These are phyloP conservation scores for Balearica regulorum DNA, from an alignment of 2,797 vertebrate species.

Conservation along the genomic window DNA sequence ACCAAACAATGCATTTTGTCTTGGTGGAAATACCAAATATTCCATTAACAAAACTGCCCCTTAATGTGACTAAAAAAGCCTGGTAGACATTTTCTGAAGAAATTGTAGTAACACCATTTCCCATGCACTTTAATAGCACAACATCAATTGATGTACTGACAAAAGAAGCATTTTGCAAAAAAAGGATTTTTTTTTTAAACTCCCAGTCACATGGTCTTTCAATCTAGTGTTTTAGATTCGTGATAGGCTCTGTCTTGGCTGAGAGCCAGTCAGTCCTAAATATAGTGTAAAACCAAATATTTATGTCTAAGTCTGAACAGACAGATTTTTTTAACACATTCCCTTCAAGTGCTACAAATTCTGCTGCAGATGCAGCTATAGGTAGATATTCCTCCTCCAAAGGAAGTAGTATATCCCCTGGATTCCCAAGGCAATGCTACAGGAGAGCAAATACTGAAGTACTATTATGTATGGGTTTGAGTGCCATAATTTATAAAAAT, in stretches of 20 bases:
- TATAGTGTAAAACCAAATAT: conserved; percentile 68
- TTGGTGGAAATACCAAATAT: background rate
- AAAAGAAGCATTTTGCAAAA: background rate
- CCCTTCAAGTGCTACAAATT: background rate
- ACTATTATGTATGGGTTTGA: background rate
- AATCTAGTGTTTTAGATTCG: background rate
- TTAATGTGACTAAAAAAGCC: background rate
- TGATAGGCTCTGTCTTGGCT: background rate
- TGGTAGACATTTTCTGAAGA: background rate
- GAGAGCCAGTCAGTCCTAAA: conserved; percentile 44
- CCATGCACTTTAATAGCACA: background rate
- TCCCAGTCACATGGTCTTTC: background rate
- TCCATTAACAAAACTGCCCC: background rate
- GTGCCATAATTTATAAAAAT: background rate
- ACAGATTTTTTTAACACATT: background rate
- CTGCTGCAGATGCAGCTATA: background rate
- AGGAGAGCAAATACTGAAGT: background rate
- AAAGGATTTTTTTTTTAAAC: background rate
- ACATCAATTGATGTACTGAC: background rate
- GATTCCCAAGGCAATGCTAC: background rate
- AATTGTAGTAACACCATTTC: background rate
- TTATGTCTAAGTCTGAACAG: conserved; percentile 49
- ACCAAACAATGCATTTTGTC: background rate
- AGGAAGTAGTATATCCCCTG: background rate
- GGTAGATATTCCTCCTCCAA: background rate